Conservation (phyloP, 2,113 vertebrate species). For the Oryzias javanicus region DNA sequence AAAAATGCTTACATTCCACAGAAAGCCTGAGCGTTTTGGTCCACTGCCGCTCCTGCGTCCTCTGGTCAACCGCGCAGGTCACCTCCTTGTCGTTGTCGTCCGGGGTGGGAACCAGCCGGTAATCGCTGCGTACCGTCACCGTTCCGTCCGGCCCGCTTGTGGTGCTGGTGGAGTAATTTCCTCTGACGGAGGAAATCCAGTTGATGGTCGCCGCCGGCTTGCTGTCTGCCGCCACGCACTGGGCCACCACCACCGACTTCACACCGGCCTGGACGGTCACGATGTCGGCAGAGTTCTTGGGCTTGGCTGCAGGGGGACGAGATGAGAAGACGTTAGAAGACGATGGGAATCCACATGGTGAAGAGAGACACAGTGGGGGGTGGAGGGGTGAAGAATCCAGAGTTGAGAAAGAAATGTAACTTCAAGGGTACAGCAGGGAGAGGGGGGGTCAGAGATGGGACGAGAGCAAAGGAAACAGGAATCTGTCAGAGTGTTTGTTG, state of each 20-base stretch:
- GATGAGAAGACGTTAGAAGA: background rate
- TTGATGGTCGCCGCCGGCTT: conserved; percentile 79
- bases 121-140: conserved; percentile 79
- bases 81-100: conserved; percentile 66
- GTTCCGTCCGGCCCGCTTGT: conserved; percentile 71
- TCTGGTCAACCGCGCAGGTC: conserved; percentile 72
- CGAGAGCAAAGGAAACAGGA: background rate
- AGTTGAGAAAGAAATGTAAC: too few relatives aligned
- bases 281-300: conserved; percentile 68
- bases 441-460: conserved; percentile 1
- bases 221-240: conserved; percentile 76
- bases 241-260: conserved; percentile 74
- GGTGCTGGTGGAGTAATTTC: conserved; percentile 60
- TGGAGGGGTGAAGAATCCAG: too few relatives aligned
- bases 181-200: conserved; percentile 69
- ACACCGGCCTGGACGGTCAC: conserved; percentile 70
- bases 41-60: conserved; percentile 61
- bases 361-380: background rate
- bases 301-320: conserved; percentile 65
- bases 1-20: conserved; percentile 71
- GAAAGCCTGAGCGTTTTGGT: conserved; percentile 57
- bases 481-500: conserved; percentile 41
- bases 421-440: too few relatives aligned
- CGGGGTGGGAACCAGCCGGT: conserved; percentile 66
- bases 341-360: background rate